phyloP scores from a whole-genome alignment of 1,140 invertebrate genomes.

The Odontomachus brunneus region DNA sequence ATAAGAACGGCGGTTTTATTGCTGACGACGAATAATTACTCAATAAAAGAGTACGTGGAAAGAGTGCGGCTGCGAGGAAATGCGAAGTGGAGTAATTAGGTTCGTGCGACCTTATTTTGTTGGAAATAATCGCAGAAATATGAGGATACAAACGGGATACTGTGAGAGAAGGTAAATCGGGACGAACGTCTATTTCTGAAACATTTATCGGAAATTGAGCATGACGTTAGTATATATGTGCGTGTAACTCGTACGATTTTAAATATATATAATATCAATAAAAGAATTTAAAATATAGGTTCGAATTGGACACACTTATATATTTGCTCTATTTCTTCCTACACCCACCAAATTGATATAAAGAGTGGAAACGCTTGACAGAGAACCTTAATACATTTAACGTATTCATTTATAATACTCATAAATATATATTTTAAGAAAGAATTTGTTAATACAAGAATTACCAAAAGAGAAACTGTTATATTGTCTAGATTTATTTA shows the following conservation, averaged over 20 bases:
- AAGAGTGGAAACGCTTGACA: background rate
- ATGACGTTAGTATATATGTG: background rate
- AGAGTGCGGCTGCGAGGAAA: slow-evolving; percentile 4
- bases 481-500: no score
- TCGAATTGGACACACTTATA: background rate
- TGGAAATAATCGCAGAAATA: background rate
- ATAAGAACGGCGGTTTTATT: slow-evolving; percentile 23
- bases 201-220: slow-evolving; percentile 22
- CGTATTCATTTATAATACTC: background rate
- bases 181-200: slow-evolving; percentile 16
- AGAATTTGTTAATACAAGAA: slow-evolving; percentile 10
- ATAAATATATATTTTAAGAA: background rate
- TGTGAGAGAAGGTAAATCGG: slow-evolving; percentile 15
- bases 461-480: no score
- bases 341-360: background rate
- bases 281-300: background rate
- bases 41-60: slow-evolving; percentile 17
- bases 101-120: slow-evolving; percentile 42
- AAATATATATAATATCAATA: slow-evolving; percentile 2
- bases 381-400: background rate
- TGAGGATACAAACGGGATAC: slow-evolving; percentile 11
- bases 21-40: slow-evolving; percentile 40
- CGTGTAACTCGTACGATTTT: background rate
- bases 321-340: background rate
- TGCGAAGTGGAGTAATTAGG: slow-evolving; percentile 35